Base-by-base conservation (phyloP, 2,888 invertebrate genomes). In the Entomobrya multifasciata region DNA sequence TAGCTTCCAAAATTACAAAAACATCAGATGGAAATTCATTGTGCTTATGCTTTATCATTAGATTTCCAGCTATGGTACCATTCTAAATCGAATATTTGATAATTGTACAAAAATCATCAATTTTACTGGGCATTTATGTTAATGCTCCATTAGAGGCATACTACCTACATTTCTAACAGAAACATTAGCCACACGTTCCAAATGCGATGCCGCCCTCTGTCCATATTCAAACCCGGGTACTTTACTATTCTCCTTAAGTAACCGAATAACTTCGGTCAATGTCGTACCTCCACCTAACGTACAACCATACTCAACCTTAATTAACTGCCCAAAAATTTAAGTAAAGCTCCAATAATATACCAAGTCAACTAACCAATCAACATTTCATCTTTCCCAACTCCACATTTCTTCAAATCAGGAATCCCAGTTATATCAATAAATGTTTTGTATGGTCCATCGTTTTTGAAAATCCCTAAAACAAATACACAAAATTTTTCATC, bases 1-100 rank as follows among this genome's bases (percentile, higher is more conserved):
- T 91, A 10, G 92, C 90, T 88, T 92, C 92, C 72, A 96, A 91
- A 11, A 95, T 92, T 1, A 95, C 92, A 90, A 94, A 95, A 15
- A 96, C 91, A 91, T 96, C 96, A 0, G 96, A 96, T 13, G 95
- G 95, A 92, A 96, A 96, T 76, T 95, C 95, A 3, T 92, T 93
- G 89, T 95, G 94, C 5, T 93, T 91, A 91, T 96, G 94, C 92
- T 96, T 96, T 84, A 95, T 94, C 93, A 95, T 94, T 81, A 96
- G 92, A 91, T 96, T 96, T 0, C 96, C 96, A 20, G 95, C 96
- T 86, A 96, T 47, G 3, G 72, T 55, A 20, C 60, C 72, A 47
- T 47, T 65, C 62, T 78, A 27, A 25, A 22, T 3, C 2, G 44
- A 41, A 70, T 10, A 2, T 17, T 67, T 67, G 27, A 52, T 3